These are phyloP conservation scores for Orbicella faveolata DNA, from an alignment of 64 coral and sea anemone species.

Conservation along the genomic window DNA sequence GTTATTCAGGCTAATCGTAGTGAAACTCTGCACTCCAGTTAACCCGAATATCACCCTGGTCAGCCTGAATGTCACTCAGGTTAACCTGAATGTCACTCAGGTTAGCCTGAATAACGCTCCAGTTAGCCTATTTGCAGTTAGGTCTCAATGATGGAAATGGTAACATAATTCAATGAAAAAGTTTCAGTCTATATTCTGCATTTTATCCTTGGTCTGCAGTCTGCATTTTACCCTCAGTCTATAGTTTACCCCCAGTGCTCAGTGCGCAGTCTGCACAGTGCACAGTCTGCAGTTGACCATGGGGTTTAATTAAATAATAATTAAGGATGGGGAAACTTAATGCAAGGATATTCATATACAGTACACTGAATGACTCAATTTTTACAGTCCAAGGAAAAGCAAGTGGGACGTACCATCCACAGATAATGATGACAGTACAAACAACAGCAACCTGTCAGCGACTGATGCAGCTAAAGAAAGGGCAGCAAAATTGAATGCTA, in stretches of 20 bases:
- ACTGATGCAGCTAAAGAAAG: conserved; percentile 90
- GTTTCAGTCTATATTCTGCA: not conserved
- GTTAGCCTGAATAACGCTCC: no score
- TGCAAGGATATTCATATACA: not conserved
- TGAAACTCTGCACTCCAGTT: no score
- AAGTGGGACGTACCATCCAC: conserved; percentile 63
- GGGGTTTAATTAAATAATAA: not conserved
- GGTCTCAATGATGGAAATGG: no score
- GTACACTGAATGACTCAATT: not conserved
- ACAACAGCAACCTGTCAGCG: conserved; percentile 61
- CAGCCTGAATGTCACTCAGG: no score
- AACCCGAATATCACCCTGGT: no score
- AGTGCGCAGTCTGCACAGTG: no score
- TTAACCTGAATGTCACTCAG: no score
- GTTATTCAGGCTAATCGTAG: no score
- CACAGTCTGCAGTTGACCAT: not conserved
- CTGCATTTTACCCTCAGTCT: conserved; percentile 4
- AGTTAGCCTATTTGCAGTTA: no score
- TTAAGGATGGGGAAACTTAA: not conserved
- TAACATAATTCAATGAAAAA: no score
- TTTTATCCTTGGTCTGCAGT: conserved; percentile 1
- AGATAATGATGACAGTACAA: not conserved
- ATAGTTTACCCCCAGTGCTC: not conserved
- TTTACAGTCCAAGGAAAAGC: conserved; percentile 20
- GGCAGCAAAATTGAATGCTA: conserved; percentile 93